phyloP scores from a whole-genome alignment of 64 coral and sea anemone genomes.

The Stylophora pistillata region DNA sequence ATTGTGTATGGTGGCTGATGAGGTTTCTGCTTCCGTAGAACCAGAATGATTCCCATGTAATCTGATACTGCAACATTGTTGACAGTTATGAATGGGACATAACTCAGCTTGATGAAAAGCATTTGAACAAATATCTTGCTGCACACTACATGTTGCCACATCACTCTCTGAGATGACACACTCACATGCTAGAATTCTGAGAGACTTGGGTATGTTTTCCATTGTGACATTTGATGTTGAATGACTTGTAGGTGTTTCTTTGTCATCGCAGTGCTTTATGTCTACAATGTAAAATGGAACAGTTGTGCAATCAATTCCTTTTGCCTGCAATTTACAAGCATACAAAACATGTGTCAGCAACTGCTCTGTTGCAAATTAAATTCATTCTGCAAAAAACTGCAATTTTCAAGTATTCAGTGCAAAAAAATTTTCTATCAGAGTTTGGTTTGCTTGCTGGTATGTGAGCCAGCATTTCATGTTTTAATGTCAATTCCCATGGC shows the following conservation, averaged over 20 bases:
- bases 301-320: background rate
- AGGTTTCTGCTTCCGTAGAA: background rate
- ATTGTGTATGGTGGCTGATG: background rate
- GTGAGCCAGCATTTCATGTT: no score
- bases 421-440: no score
- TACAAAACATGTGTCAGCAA: background rate
- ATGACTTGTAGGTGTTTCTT: background rate
- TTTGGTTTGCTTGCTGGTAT: no score
- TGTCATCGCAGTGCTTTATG: background rate
- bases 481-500: no score
- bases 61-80: background rate
- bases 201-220: background rate
- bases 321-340: background rate
- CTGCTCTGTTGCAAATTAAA: background rate
- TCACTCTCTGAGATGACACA: background rate
- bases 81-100: no score
- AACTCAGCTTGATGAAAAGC: no score
- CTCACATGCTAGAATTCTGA: background rate
- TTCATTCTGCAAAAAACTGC: background rate
- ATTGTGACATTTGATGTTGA: background rate
- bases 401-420: no score
- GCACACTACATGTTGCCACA: background rate
- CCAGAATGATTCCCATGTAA: background rate
- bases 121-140: no score
- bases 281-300: slow-evolving; percentile 11